Percentiles rank a stretch among this genome's conserved stretches.
Conservation (phyloP, 2,113 vertebrate genomes). For the Danionella cerebrum region DNA sequence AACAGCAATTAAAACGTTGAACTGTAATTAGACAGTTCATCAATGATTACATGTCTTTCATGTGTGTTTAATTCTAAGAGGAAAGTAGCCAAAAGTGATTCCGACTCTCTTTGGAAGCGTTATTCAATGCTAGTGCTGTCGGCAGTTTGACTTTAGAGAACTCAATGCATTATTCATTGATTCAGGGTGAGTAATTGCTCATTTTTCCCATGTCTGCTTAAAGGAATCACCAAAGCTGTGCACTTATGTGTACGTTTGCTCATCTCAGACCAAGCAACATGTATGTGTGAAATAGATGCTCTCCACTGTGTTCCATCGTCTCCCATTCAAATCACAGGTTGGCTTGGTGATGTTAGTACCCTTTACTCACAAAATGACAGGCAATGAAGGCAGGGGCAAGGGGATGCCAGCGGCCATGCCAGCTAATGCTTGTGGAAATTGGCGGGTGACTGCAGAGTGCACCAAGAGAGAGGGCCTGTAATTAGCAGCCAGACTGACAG, state of each 20-base stretch:
- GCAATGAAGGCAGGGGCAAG: slow-evolving; percentile 35
- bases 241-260: background rate
- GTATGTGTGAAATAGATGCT: slow-evolving; percentile 42
- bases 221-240: background rate
- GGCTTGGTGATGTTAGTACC: slow-evolving; percentile 31
- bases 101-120: background rate
- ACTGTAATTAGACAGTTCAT: background rate
- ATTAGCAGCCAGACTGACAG: slow-evolving; percentile 57
- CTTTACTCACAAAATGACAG: slow-evolving; percentile 46
- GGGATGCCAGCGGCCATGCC: slow-evolving; percentile 30
- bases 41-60: background rate
- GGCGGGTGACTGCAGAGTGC: slow-evolving; percentile 50
- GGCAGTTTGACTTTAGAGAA: background rate
- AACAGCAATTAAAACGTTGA: background rate
- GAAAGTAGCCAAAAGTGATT: background rate
- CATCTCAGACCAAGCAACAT: background rate
- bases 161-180: background rate
- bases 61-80: background rate
- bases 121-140: background rate
- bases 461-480: slow-evolving; percentile 50
- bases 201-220: background rate
- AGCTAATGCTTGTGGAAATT: slow-evolving; percentile 54
- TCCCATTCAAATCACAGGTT: slow-evolving; percentile 55
- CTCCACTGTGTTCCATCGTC: slow-evolving; percentile 46
- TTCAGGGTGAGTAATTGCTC: background rate